These are phyloP conservation scores for Gastracanthus pulcherrimus DNA, from an alignment of 2,888 invertebrate species.

Conservation along the genomic window DNA sequence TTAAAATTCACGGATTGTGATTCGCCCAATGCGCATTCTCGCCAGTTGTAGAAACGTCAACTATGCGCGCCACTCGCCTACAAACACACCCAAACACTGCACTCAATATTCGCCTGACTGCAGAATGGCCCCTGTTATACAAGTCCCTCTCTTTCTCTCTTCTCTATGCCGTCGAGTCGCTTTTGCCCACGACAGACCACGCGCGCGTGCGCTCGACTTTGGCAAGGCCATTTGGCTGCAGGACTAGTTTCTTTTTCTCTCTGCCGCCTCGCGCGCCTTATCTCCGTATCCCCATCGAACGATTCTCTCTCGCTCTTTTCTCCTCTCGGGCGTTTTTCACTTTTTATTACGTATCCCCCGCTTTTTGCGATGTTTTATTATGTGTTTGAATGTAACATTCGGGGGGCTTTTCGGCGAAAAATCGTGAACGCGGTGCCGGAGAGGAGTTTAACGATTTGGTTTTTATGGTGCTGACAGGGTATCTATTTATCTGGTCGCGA, in stretches of 20 bases:
- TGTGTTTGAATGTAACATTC: conserved; percentile 48
- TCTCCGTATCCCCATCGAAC: conserved; percentile 23
- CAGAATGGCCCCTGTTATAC: background rate
- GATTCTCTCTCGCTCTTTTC: conserved; percentile 5
- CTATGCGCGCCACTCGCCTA: conserved; percentile 24
- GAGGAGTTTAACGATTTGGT: conserved; percentile 12
- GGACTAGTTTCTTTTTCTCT: conserved; percentile 28
- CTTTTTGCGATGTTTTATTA: conserved; percentile 22
- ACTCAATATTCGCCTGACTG: too few species aligned
- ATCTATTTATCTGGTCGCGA: conserved; percentile 18
- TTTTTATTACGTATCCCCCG: background rate
- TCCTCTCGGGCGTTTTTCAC: background rate
- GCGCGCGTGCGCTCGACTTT: conserved; percentile 15
- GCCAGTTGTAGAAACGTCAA: conserved; percentile 34
- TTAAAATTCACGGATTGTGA: conserved; percentile 38
- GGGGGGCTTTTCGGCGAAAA: conserved; percentile 34
- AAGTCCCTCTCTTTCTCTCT: background rate
- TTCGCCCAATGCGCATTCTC: conserved; percentile 15
- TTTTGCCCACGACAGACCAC: background rate
- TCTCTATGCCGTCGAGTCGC: background rate
- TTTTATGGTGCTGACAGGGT: conserved; percentile 33
- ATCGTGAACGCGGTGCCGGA: background rate
- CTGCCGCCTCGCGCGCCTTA: conserved; percentile 1
- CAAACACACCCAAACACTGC: too few species aligned
- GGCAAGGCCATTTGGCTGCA: conserved; percentile 44